Evolutionary conservation across 2,888 invertebrate species (phyloP).

Genomic region (Autographa gamma): DNA sequence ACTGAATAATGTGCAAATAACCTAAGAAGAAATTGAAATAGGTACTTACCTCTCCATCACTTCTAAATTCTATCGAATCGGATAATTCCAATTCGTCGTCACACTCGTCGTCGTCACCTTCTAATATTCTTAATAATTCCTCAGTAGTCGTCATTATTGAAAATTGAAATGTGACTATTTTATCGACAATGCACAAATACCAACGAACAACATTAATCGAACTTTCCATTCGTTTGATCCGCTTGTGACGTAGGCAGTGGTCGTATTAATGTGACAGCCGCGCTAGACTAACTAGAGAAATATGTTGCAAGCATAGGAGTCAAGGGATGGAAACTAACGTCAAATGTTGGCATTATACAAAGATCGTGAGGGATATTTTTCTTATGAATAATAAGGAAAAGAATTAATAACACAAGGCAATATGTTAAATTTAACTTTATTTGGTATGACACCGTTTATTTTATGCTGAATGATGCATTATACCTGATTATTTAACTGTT

Average conservation of each 20-base stretch:
- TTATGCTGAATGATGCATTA: slow-evolving; percentile 32
- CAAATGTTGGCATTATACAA: slow-evolving; percentile 34
- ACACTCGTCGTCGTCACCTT: slow-evolving; percentile 30
- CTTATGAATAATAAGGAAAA: slow-evolving; percentile 32
- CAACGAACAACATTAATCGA: slow-evolving; percentile 32
- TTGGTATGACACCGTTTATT: slow-evolving; percentile 31
- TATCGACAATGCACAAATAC: slow-evolving; percentile 35
- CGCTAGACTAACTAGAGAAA: slow-evolving; percentile 34
- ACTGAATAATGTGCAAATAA: slow-evolving; percentile 27
- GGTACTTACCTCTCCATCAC: slow-evolving; percentile 33
- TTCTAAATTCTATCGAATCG: slow-evolving; percentile 25
- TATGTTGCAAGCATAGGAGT: slow-evolving; percentile 28
- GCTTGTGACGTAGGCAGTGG: slow-evolving; percentile 33
- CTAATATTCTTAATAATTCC: slow-evolving; percentile 35
- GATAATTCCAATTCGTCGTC: too few relatives aligned
- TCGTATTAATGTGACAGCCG: slow-evolving; percentile 34
- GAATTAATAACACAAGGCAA: slow-evolving; percentile 34
- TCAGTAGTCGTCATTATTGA: slow-evolving; percentile 29
- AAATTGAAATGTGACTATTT: too few relatives aligned
- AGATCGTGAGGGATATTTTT: slow-evolving; percentile 33
- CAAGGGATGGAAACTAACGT: slow-evolving; percentile 31
- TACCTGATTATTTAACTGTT: slow-evolving; percentile 33
- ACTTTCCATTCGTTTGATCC: slow-evolving; percentile 34
- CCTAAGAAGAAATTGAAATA: slow-evolving; percentile 26
- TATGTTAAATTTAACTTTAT: slow-evolving; percentile 33